Conservation (phyloP, 2,888 invertebrate species). For the Pandemis heparana region DNA sequence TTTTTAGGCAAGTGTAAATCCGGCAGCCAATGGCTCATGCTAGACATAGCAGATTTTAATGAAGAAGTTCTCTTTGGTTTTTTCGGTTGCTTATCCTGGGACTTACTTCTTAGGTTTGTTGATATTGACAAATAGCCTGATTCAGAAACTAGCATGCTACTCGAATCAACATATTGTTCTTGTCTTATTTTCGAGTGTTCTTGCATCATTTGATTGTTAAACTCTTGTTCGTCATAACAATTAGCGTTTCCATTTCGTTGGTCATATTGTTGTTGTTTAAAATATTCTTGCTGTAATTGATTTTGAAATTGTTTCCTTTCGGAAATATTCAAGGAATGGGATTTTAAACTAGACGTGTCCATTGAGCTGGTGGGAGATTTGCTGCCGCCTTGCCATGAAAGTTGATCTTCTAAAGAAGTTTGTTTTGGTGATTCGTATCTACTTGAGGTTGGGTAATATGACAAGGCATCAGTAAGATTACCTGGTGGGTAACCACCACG, state of each 20-base stretch:
- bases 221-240: constrained; percentile 67
- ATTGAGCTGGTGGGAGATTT: constrained; percentile 87
- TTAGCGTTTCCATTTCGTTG: constrained; percentile 79
- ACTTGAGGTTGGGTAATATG: constrained; percentile 92
- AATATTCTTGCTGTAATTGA: constrained; percentile 83
- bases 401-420: constrained; percentile 86
- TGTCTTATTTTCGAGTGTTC: constrained; percentile 70
- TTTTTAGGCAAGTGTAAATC: constrained; percentile 92
- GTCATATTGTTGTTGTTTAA: constrained; percentile 83
- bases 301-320: constrained; percentile 85
- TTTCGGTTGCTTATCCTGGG: constrained; percentile 85
- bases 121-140: constrained; percentile 92
- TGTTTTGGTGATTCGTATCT: constrained; percentile 85
- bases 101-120: constrained; percentile 86
- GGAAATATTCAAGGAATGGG: constrained; percentile 85
- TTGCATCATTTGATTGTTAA: constrained; percentile 64
- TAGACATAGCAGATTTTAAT: constrained; percentile 92
- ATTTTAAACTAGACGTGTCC: constrained; percentile 84
- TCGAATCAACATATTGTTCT: constrained; percentile 77
- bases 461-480: constrained; percentile 91
- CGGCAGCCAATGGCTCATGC: constrained; percentile 92
- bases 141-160: constrained; percentile 89
- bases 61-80: constrained; percentile 91
- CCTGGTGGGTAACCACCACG: constrained; percentile 90
- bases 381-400: constrained; percentile 86